Evolutionary conservation across 2,113 vertebrate species (phyloP), one percentile per base, ranked within the genome.

Genomic region (Heterocephalus glaber): DNA sequence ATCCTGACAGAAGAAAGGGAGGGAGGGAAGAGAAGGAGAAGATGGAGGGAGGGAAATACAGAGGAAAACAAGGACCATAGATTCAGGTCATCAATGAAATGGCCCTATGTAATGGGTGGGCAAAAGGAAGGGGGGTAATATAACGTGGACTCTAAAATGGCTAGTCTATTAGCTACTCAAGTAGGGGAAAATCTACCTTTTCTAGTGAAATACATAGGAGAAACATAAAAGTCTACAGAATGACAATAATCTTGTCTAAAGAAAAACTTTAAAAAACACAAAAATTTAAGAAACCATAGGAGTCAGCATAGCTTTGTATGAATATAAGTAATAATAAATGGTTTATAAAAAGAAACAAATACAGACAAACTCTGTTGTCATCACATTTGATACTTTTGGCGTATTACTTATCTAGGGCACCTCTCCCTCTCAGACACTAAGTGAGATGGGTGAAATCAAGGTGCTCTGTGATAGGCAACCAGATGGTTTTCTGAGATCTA

Each of bases 261-360:
- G 41, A 89, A 81, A 52, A 76, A 70, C 11, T 20, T 54, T 47
- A 16, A 28, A 72, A 66, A 89, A 60, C 60, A 38, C 33, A 65
- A 38, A 74, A 54, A 65, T 24, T 88, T 66, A 68, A 44, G 54
- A 70, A 47, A 56, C 0, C 13, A 79, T 85, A 89, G 86, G 41
- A 84, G 33, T 90, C 7, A n/a, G 47, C 16, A 94, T 35, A 76
- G 56, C 13, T 22, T 7, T 14, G 66, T 44, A 87, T 44, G 70
- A 94, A 77, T 90, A 56, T 9, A 65, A 74, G 58, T 10, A 35
- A 14, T 60, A 12, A n/a, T 44, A 61, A 94, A 80, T 5, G 22
- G 33, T 86, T 11, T 86, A 83, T 93, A 49, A n/a, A 79, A 61
- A 13, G 54, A 79, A 90, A 84, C 61, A 85, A 89, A 95, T 76